These are phyloP conservation scores for Eudyptes chrysolophus DNA, from an alignment of 2,113 vertebrate genomes.

Conservation along the genomic window DNA sequence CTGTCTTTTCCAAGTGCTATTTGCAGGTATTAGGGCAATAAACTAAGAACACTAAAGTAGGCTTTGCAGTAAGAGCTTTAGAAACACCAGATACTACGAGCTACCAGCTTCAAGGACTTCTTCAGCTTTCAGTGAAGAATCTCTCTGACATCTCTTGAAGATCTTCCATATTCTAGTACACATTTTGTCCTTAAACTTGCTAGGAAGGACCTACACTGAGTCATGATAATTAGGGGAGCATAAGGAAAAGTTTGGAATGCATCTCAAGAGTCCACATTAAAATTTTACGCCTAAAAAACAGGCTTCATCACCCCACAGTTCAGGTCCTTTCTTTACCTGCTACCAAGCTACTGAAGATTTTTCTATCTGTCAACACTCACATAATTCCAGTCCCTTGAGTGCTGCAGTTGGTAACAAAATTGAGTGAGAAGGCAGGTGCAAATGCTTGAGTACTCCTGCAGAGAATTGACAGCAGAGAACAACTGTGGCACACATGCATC, in stretches of 20 bases:
- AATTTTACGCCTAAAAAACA: background rate
- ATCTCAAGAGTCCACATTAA: background rate
- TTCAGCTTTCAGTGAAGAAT: background rate
- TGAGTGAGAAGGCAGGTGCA: background rate
- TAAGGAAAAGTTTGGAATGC: background rate
- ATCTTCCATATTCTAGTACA: background rate
- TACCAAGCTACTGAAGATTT: background rate
- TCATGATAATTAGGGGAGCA: background rate
- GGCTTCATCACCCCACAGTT: background rate
- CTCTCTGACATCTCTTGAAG: background rate
- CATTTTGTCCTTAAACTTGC: background rate
- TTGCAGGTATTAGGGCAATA: background rate
- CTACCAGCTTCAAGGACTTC: background rate
- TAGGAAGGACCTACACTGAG: background rate
- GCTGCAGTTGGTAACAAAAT: background rate
- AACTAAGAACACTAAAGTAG: conserved; percentile 14
- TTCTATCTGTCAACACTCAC: background rate
- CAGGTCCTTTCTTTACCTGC: background rate
- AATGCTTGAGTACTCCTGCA: background rate
- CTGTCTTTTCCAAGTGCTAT: background rate
- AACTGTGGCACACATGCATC: fast-evolving
- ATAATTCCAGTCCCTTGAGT: background rate
- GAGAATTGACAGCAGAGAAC: background rate
- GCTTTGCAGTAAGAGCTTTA: conserved; percentile 13
- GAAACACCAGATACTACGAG: background rate